Evolutionary conservation across 2,113 vertebrate species (phyloP).

Genomic region (Urocolius indicus): DNA sequence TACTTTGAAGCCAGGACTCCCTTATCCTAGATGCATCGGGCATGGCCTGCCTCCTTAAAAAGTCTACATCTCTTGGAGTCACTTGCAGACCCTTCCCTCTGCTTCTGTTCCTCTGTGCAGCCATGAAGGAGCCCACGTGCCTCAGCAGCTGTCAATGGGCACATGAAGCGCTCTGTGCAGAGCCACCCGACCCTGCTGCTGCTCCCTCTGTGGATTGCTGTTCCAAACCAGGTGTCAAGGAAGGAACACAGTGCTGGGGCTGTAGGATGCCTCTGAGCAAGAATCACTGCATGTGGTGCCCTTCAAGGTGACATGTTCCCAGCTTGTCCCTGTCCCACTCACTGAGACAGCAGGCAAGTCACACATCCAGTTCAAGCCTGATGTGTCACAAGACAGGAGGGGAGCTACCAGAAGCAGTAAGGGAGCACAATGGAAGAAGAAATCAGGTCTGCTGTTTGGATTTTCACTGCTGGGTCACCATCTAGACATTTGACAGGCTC

Average conservation of each 20-base stretch:
- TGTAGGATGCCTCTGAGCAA: neutral
- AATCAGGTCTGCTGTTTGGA: neutral
- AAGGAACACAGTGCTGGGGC: neutral
- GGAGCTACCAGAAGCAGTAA: neutral
- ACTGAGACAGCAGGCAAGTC: neutral
- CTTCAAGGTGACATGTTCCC: neutral
- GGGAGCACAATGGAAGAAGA: neutral
- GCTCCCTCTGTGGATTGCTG: fast-evolving
- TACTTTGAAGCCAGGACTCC: neutral
- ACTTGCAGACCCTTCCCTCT: neutral
- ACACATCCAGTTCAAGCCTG: neutral
- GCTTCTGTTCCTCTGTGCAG: neutral
- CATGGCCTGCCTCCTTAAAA: neutral
- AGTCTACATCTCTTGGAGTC: neutral
- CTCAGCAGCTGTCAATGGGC: neutral
- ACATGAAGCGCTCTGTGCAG: fast-evolving
- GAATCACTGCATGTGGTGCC: neutral
- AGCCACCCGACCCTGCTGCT: fast-evolving
- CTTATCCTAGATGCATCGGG: neutral
- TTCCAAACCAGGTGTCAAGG: fast-evolving
- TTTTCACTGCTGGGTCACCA: neutral
- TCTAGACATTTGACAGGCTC: neutral
- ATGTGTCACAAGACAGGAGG: neutral
- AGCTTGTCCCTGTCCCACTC: neutral
- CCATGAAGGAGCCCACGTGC: neutral